Base-by-base conservation (phyloP, 2,797 vertebrate species). In the Natrix natrix region DNA sequence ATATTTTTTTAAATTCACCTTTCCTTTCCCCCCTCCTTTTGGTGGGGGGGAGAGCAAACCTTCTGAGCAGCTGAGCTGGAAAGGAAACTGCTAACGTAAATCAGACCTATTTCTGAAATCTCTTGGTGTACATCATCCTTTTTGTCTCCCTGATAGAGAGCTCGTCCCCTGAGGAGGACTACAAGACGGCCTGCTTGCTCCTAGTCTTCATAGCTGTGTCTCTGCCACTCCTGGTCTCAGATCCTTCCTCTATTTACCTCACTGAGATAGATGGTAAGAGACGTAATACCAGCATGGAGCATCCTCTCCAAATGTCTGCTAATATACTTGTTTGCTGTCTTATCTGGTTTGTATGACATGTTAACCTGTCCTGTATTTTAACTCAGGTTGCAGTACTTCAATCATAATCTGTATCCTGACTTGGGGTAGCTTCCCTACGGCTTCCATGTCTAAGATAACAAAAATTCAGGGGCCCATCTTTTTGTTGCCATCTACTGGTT, bases 151-250 rank as follows among this genome's bases (percentile, higher is more conserved):
- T 69, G 63, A 56, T 97, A 99, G 99, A 99, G 13, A 98, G 97
- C 96, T 96, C 96, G 0, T 98, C 99, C 37, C 83, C 96, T 0
- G 99, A 99, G 88, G 99, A 99, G 93, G 99, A 99, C 86, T 99
- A 98, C 97, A 99, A 99, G 95, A 96, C 98, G 94, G 97, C 98
- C 89, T 98, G 98, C 60, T 97, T 99, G 95, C 98, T 99, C n/a
- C 97, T 99, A 92, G 98, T 99, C 93, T 99, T 98, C 32, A 92
- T 99, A 22, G 99, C 99, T 0, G 98, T 99, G 92, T 98, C 99
- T 56, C 97, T 99, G 94, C 99, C 99, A 0, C 94, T 96, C 17
- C 96, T 99, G 91, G 98, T 99, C 87, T 94, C 97, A 0, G 99
- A 99, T 94, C 94, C 97, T 1, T 97, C 98, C 26, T 98, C 99